Evolutionary conservation across 2,888 invertebrate genomes (phyloP).

Genomic region (Apamea crenata): DNA sequence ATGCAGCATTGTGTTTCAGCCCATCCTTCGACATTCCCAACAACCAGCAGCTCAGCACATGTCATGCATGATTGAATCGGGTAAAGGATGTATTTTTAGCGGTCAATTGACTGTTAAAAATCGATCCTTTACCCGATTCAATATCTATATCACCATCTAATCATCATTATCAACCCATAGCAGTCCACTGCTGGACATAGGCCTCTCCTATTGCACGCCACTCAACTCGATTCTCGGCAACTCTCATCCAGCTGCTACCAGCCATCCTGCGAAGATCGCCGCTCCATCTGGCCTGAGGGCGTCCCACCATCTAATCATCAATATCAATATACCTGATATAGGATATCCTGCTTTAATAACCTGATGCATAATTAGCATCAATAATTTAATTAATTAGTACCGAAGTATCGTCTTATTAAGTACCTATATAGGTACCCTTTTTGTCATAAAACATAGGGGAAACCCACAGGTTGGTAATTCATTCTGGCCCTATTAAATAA

Average conservation of each 20-base stretch:
- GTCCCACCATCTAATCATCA: too few relatives aligned
- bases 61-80: not conserved
- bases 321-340: too few relatives aligned
- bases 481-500: constrained; percentile 14
- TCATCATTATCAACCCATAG: too few relatives aligned
- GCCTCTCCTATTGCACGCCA: too few relatives aligned
- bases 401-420: not conserved
- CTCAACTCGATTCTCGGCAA: too few relatives aligned
- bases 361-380: not conserved
- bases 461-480: constrained; percentile 3
- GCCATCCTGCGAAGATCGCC: too few relatives aligned
- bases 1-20: not conserved
- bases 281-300: too few relatives aligned
- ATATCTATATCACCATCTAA: too few relatives aligned
- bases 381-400: not conserved
- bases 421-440: not conserved
- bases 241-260: too few relatives aligned
- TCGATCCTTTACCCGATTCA: not conserved
- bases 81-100: not conserved
- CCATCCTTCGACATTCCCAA: not conserved
- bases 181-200: too few relatives aligned
- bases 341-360: not conserved
- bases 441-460: not conserved
- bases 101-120: not conserved
- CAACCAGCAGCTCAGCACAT: not conserved